These are phyloP conservation scores for Drosophila conformis DNA, from an alignment of 2,888 invertebrate genomes.

Conservation along the genomic window DNA sequence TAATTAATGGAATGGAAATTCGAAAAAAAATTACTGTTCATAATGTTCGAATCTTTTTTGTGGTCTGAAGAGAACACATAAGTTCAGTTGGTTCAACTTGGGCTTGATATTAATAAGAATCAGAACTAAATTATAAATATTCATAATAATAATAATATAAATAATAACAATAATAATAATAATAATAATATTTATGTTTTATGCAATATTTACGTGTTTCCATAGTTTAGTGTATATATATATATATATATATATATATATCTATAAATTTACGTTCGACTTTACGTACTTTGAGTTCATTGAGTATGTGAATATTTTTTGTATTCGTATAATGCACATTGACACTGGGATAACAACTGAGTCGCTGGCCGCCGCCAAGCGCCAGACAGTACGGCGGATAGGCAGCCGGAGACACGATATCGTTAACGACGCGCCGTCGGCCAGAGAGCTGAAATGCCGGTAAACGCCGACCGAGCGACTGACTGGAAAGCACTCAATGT, in stretches of 20 bases:
- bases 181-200: neutral
- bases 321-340: slow-evolving; percentile 42
- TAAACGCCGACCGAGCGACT: slow-evolving; percentile 34
- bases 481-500: slow-evolving; percentile 50
- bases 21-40: neutral
- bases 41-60: neutral
- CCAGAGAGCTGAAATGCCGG: slow-evolving; percentile 13
- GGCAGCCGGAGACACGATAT: slow-evolving; percentile 17
- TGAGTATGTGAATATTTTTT: slow-evolving; percentile 1
- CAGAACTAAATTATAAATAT: neutral
- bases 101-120: neutral
- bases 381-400: slow-evolving; percentile 36
- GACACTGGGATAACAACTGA: slow-evolving; percentile 60
- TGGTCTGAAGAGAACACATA: neutral
- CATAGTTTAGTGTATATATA: neutral
- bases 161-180: neutral
- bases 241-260: no score
- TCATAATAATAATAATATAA: neutral
- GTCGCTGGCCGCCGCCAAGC: slow-evolving; percentile 18
- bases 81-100: neutral
- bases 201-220: neutral
- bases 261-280: neutral
- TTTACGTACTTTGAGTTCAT: slow-evolving; percentile 24
- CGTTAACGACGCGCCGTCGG: slow-evolving; percentile 7
- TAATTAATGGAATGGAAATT: neutral